phyloP scores from a whole-genome alignment of 1,140 invertebrate genomes.

The Anadara kagoshimensis region DNA sequence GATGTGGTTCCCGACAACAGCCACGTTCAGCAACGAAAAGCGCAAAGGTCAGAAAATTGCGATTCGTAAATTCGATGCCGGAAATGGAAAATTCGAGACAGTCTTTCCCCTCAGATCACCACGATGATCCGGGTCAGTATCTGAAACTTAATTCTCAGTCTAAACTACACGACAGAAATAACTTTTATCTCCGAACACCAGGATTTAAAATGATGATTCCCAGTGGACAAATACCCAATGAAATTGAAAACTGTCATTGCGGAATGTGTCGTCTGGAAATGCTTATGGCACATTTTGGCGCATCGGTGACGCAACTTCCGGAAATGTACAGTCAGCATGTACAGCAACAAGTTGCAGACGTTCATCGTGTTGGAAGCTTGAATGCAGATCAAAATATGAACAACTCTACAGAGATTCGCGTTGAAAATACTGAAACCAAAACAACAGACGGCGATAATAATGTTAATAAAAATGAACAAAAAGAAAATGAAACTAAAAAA shows the following conservation, averaged over 20 bases:
- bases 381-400: no score
- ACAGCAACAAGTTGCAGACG: background rate
- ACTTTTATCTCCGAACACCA: conserved; percentile 57
- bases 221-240: conserved; percentile 5
- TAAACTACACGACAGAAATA: conserved; percentile 48
- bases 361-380: background rate
- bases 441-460: background rate
- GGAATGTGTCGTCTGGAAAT: conserved; percentile 57
- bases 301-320: background rate
- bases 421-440: no score
- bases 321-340: background rate
- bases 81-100: conserved; percentile 14
- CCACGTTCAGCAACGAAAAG: no score
- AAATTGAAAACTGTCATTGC: conserved; percentile 51
- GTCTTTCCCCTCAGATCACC: conserved; percentile 5
- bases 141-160: conserved; percentile 49
- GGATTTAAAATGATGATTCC: conserved; percentile 12
- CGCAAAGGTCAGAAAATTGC: conserved; percentile 33
- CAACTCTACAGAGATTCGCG: no score
- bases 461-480: no score
- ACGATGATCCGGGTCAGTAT: conserved; percentile 33
- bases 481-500: conserved; percentile 10
- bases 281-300: conserved; percentile 43
- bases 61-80: conserved; percentile 23
- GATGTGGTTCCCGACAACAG: conserved; percentile 9